Evolutionary conservation across 2,888 invertebrate genomes (phyloP).

Genomic region (Ganaspis brasiliensis): DNA sequence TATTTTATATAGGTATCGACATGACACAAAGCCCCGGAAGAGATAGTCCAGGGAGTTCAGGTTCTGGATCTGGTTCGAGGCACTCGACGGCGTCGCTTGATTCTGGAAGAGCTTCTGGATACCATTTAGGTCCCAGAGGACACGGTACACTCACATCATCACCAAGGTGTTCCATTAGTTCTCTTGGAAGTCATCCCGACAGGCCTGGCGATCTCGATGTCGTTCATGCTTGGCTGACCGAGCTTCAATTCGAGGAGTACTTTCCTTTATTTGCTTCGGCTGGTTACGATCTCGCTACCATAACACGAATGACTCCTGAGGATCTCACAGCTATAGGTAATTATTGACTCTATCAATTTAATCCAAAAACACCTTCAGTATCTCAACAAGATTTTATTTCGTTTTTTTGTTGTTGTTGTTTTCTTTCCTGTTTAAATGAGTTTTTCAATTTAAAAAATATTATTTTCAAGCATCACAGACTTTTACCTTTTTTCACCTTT

Average conservation of each 20-base stretch:
- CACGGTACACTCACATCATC: conserved; percentile 83
- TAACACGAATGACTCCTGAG: conserved; percentile 99
- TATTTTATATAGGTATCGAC: conserved; percentile 76
- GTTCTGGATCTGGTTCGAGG: conserved; percentile 93
- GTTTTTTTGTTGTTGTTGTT: no score
- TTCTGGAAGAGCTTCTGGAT: conserved; percentile 94
- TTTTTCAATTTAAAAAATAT: no score
- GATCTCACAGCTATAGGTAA: conserved; percentile 91
- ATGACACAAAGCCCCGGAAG: conserved; percentile 90
- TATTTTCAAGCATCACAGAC: no score
- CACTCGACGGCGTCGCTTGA: conserved; percentile 95
- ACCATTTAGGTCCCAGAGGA: conserved; percentile 83
- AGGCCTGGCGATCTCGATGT: conserved; percentile 90
- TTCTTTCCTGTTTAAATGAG: no score
- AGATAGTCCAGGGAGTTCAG: conserved; percentile 95
- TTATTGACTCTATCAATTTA: conserved; percentile 9
- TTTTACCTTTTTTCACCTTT: no score
- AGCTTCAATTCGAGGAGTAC: conserved; percentile 97
- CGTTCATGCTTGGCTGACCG: conserved; percentile 96
- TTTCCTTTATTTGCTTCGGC: conserved; percentile 95
- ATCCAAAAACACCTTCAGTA: no score
- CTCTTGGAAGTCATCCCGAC: conserved; percentile 79
- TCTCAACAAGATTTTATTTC: no score
- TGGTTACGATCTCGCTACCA: conserved; percentile 98
- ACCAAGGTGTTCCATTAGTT: conserved; percentile 88